A percentile compares a stretch with the other conserved stretches of the same genome.
Conservation (phyloP, 2,888 invertebrate species). For the Leptinotarsa juncta region DNA sequence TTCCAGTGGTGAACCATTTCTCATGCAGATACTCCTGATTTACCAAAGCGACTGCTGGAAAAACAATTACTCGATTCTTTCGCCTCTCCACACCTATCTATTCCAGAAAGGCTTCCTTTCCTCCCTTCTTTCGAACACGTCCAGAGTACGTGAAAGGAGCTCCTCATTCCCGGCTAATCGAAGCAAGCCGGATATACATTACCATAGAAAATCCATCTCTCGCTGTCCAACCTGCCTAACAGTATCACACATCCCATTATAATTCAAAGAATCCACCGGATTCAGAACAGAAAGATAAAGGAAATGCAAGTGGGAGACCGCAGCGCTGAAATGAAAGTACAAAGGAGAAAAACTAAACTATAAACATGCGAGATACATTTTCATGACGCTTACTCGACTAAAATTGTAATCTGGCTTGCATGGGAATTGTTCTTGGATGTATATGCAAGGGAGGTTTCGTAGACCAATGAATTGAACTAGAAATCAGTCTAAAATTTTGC, state of each 20-base stretch:
- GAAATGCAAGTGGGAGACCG: constrained; percentile 32
- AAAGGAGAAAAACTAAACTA: constrained; percentile 37
- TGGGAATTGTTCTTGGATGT: background rate
- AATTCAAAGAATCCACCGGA: constrained; percentile 34
- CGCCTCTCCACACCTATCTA: background rate
- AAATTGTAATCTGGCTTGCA: constrained; percentile 5
- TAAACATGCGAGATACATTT: constrained; percentile 36
- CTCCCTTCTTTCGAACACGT: background rate
- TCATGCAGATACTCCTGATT: background rate
- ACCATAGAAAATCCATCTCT: constrained; percentile 14
- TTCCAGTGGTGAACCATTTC: background rate
- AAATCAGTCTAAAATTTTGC: too few species aligned
- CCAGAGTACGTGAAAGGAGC: background rate
- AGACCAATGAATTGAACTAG: background rate
- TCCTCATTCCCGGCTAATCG: background rate
- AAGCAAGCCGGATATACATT: constrained; percentile 4
- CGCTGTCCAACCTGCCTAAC: background rate
- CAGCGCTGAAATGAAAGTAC: constrained; percentile 33
- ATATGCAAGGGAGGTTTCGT: background rate
- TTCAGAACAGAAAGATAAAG: constrained; percentile 30
- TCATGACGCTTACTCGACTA: constrained; percentile 18
- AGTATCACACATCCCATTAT: constrained; percentile 31
- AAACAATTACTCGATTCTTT: background rate
- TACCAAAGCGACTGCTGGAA: background rate
- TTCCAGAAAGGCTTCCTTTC: background rate